These are phyloP conservation scores for Brenthis ino DNA, from an alignment of 2,888 invertebrate species.

Conservation along the genomic window DNA sequence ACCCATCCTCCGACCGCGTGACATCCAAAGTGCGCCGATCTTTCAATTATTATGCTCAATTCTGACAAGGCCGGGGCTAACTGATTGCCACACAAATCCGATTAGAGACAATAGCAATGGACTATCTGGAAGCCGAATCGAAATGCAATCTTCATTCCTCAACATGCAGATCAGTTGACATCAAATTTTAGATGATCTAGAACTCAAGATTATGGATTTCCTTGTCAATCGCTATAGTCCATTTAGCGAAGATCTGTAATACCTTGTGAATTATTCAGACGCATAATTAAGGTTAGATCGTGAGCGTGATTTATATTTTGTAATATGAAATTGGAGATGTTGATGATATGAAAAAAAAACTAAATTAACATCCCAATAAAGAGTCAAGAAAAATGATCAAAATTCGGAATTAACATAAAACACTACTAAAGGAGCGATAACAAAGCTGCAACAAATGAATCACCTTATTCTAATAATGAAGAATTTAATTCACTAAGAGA, in stretches of 20 bases:
- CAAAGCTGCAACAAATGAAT: constrained; percentile 36
- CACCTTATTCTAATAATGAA: constrained; percentile 38
- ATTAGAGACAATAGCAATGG: constrained; percentile 50
- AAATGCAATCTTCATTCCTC: constrained; percentile 28
- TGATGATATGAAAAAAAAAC: constrained; percentile 5
- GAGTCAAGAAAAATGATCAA: constrained; percentile 5
- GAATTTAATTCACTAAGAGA: constrained; percentile 38
- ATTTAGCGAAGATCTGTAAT: not conserved
- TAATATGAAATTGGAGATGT: constrained; percentile 5
- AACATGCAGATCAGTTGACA: not conserved
- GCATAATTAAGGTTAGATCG: constrained; percentile 3
- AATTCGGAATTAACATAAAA: constrained; percentile 10
- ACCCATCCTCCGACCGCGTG: constrained; percentile 39
- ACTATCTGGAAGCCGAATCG: constrained; percentile 31
- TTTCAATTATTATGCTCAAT: constrained; percentile 72
- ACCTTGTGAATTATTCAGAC: not conserved
- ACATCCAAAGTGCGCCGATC: constrained; percentile 62
- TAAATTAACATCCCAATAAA: constrained; percentile 5
- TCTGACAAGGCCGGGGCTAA: constrained; percentile 65
- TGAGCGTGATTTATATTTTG: constrained; percentile 1
- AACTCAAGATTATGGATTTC: not conserved
- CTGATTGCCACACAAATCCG: constrained; percentile 59
- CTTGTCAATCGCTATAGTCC: not conserved
- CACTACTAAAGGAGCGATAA: constrained; percentile 18
- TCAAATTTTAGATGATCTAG: constrained; percentile 9